Evolutionary conservation across 2,888 invertebrate species (phyloP), one percentile per base, ranked within the genome.

Genomic region (Dasysyrphus albostriatus): DNA sequence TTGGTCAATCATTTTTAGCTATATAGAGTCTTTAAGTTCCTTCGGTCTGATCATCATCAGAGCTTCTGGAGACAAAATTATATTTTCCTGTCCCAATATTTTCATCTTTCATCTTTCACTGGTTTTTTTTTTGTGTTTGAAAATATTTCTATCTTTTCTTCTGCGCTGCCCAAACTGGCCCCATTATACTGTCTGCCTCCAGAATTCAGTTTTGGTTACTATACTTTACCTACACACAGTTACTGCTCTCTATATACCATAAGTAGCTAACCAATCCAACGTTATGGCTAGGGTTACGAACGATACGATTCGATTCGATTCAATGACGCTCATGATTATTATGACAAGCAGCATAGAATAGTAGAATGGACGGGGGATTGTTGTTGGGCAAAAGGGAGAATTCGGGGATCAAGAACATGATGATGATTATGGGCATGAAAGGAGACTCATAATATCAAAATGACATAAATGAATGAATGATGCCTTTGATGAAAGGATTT

Each of bases 401-500:
- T 51, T 65, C 24, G 34, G 56, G 59, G 61, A 54, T 63, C 75
- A 59, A 58, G 56, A 72, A 39, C 12, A 72, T 39, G n/a, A 47
- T 81, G 75, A 81, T 78, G 73, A 79, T 79, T 63, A 79, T 79
- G 75, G 79, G 70, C 83, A 58, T 75, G 83, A 83, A 87, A 82
- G 69, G 78, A 74, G 75, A 49, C 69, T 54, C 65, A 75, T 79
- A 83, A 83, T 83, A 83, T 70, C 83, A 72, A 82, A 87, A 87
- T 83, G 82, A 87, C 87, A 87, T 87, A 87, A 87, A 87, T 79
- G 83, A 82, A 87, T 87, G 87, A 87, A 87, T 83, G 78, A 87
- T 83, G 83, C 78, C 58, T 75, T 83, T 87, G 87, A 87, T 82
- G 87, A 83, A 78, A 87, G 83, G 78, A 87, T 82, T 75, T 82